Evolutionary conservation across 2,888 invertebrate species (phyloP), one percentile per base, ranked within the genome.

Genomic region (Amiota minor): DNA sequence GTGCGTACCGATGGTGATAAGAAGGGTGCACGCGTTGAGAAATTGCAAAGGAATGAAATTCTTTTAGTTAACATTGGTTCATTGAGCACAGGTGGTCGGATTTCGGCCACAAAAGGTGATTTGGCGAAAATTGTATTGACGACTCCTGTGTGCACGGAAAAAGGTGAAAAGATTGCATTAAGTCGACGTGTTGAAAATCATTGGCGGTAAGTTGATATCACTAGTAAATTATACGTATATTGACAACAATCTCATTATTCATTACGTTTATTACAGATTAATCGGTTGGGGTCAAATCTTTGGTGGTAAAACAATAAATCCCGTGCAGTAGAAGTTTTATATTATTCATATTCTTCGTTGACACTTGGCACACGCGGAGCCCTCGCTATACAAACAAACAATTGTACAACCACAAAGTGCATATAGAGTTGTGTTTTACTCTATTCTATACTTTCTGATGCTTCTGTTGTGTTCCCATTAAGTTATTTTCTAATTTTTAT

Each of bases 211-310:
- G 91, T 86, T 53, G n/a, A n/a, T 9, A 1, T 9, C 9, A 53
- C 49, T 35, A 35, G 11, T 23, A 23, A 23, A 23, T 23, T 23
- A 1, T 16, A 14, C 55, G n/a, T 56, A 20, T 16, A 18, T 9
- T 18, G 56, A 65, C 20, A 53, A 53, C 49, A 70, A 59, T 46
- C 45, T 53, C 1, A 45, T 45, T 55, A 46, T 69, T n/a, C 69
- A 45, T 72, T 47, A 23, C 14, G 4, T 18, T 59, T 53, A 47
- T 92, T 91, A 46, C 91, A 95, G 96, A 90, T 94, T 99, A 89
- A 99, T 99, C 89, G 99, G 99, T 82, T 99, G 99, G 99, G 99
- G 99, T 82, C 97, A 98, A 90, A 99, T 99, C 90, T 94, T 97
- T 90, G 96, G 98, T 89, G 99, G 99, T 82, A 95, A 96, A 89